A percentile compares a stretch with the other conserved stretches of the same genome.
phyloP scores from a whole-genome alignment of 2,888 invertebrate genomes.

The Hedychridium roseum region DNA sequence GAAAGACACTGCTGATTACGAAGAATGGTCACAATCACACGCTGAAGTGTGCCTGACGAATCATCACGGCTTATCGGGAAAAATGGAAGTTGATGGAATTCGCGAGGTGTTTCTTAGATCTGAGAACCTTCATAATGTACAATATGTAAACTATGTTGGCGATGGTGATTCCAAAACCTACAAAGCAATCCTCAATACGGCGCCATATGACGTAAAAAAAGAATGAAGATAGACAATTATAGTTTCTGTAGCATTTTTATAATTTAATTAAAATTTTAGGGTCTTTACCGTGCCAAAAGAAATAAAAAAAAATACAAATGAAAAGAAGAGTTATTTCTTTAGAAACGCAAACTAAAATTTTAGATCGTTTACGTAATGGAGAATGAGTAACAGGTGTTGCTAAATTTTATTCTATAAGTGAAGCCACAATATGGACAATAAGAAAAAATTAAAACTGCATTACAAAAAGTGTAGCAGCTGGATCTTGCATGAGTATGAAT shows the following conservation, averaged over 20 bases:
- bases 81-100: constrained; percentile 14
- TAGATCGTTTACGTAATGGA: constrained; percentile 6
- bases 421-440: constrained; percentile 24
- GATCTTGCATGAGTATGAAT: constrained; percentile 14
- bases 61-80: constrained; percentile 15
- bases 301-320: too few species aligned
- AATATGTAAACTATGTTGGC: constrained; percentile 19
- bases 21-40: constrained; percentile 16
- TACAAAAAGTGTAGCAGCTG: constrained; percentile 18
- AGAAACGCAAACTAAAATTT: constrained; percentile 7
- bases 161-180: constrained; percentile 24
- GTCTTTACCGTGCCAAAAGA: too few species aligned
- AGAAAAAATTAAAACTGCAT: constrained; percentile 20
- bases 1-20: constrained; percentile 10
- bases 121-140: constrained; percentile 14
- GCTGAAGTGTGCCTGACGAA: constrained; percentile 15
- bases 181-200: constrained; percentile 11
- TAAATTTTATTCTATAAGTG: constrained; percentile 20
- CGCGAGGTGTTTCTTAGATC: constrained; percentile 11
- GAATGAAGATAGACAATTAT: too few species aligned
- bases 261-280: too few species aligned
- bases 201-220: constrained; percentile 15
- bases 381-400: constrained; percentile 21
- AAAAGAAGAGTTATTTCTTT: too few species aligned
- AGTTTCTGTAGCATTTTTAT: too few species aligned